Evolutionary conservation across 1,140 invertebrate genomes (phyloP), one percentile per base, ranked within the genome.

Genomic region (Drosophila guanche): DNA sequence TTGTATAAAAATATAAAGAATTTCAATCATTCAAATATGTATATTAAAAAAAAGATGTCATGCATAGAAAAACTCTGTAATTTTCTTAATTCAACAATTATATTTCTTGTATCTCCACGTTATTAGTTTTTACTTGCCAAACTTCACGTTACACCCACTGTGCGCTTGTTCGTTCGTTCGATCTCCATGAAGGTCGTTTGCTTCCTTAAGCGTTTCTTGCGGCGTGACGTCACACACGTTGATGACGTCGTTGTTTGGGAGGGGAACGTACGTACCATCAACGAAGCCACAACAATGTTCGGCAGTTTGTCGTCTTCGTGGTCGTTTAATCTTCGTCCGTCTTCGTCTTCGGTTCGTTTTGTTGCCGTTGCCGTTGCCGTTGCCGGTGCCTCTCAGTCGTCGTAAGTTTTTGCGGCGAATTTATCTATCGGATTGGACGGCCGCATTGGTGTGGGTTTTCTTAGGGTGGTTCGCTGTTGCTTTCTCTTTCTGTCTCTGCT

Each of bases 171-270:
- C 56, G 59, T 56, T 62, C 47, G 41, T 57, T 53, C 51, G 54
- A 42, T 20, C 46, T 43, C 42, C 27, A 25, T 81, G 81, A 86
- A 86, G 81, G 81, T 86, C 81, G 83, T 86, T 83, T 47, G 73
- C 61, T 78, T 86, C 83, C 84, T 86, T 86, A 70, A 83, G 83
- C 50, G 61, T 61, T 72, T 88, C 83, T 88, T 86, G 43, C 66
- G 60, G 12, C 53, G 43, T 80, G 77, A 78, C 77, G 77, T 78
- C 76, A 79, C 69, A 4, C 29, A 8, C 46, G 40, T 4, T 10
- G 50, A 33, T 62, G 79, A 83, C 79, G 74, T 27, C 63, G 27
- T 48, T 42, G 50, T 40, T 57, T 7, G 41, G 58, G 14, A 84
- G 80, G 80, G 83, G 81, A 71, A 80, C 62, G 51, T 20, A 6